phyloP scores from a whole-genome alignment of 2,797 vertebrate genomes.

The Sebastes paucispinis region DNA sequence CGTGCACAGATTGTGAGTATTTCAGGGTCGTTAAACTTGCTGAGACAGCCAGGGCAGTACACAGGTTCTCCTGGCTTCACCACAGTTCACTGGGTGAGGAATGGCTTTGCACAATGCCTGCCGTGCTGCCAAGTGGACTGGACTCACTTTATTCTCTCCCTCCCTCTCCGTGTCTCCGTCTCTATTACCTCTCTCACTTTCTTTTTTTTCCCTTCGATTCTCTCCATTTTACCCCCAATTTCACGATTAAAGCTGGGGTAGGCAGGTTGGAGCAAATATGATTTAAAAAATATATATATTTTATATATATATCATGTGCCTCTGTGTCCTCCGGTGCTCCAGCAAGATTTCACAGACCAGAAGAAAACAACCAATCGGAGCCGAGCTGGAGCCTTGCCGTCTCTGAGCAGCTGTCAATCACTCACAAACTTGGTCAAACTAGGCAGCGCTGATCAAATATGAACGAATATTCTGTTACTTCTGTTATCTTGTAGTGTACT shows the following conservation, averaged over 20 bases:
- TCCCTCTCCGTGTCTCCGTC: conserved; percentile 15
- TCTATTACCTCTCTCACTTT: conserved; percentile 46
- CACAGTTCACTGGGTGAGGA: conserved; percentile 71
- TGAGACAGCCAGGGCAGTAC: conserved; percentile 62
- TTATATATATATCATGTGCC: no score
- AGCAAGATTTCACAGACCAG: rapidly evolving
- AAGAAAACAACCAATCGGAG: no score
- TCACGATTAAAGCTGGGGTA: not conserved
- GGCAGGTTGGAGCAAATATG: no score
- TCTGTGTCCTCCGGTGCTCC: rapidly evolving
- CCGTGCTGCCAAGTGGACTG: conserved; percentile 58
- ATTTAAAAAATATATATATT: no score
- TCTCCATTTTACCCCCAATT: not conserved
- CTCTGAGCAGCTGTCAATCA: no score
- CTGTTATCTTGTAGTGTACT: no score
- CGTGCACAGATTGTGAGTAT: conserved; percentile 9
- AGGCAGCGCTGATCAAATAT: no score
- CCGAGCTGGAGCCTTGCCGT: no score
- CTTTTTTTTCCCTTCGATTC: not conserved
- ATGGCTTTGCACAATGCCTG: conserved; percentile 68
- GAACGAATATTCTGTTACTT: no score
- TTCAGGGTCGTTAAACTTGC: conserved; percentile 69
- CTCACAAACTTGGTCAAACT: no score
- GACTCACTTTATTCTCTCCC: conserved; percentile 48
- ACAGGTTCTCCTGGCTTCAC: conserved; percentile 59